Evolutionary conservation across 2,888 invertebrate species (phyloP), one percentile per base, ranked within the genome.

Genomic region (Homarus gammarus): DNA sequence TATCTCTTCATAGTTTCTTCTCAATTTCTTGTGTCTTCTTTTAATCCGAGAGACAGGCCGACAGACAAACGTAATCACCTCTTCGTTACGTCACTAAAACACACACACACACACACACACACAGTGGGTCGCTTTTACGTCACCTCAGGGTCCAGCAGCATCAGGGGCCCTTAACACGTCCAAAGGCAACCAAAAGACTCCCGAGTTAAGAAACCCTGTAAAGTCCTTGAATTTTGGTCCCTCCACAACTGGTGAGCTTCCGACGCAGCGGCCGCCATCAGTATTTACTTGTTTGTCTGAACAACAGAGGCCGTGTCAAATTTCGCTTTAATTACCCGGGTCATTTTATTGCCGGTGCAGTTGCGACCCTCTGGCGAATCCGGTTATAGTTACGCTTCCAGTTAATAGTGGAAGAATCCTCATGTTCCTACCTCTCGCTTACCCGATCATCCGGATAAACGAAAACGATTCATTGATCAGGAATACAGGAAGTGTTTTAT

Each of bases 301-400:
- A 61, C 86, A 86, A 86, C 86, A 86, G 86, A 78, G 49, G 36
- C 78, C 36, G 86, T 78, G 86, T 86, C 86, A 86, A 86, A 86
- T 86, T 86, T 86, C 86, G 78, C 78, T 86, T 86, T 86, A 86
- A 78, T 86, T 86, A 86, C 86, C 86, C 5, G 78, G 78, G 51
- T 77, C 68, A 78, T 86, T 86, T 86, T 86, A 78, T 78, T 78
- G 85, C 73, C 33, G 68, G 68, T 77, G 85, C 68, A 85, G 77
- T 77, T 85, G 68, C 85, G 72, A 84, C 31, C n/a, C 31, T 51
- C 56, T 33, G 73, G 36, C 49, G n/a, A 56, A 73, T 73, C 73
- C 73, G 84, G 72, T 56, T 84, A 49, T 84, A 64, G 81, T 64
- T 64, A 81, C 61, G 81, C 36, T n/a, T 27, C 10, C 18, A 27